These are phyloP conservation scores for Cabera pusaria DNA, from an alignment of 2,888 invertebrate species.

Conservation along the genomic window DNA sequence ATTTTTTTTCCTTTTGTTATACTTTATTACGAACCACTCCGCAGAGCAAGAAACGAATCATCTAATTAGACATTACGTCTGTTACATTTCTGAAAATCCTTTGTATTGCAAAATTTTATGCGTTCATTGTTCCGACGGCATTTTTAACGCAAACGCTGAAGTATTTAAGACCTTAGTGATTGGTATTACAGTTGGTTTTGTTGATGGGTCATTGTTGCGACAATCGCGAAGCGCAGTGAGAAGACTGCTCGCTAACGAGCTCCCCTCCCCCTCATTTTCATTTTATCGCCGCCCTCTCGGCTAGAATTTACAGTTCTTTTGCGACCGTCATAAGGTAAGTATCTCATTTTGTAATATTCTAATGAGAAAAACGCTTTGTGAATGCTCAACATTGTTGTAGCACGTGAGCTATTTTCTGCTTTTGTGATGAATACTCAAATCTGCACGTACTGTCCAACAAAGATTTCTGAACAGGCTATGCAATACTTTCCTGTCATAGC, in stretches of 20 bases:
- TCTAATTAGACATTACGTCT: conserved; percentile 78
- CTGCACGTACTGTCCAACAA: no score
- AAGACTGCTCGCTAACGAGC: conserved; percentile 70
- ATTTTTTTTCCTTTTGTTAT: conserved; percentile 11
- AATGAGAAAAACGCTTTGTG: conserved; percentile 41
- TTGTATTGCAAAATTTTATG: conserved; percentile 76
- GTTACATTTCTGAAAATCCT: conserved; percentile 75
- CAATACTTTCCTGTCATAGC: no score
- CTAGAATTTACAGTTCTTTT: conserved; percentile 63
- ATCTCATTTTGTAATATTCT: conserved; percentile 55
- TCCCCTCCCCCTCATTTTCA: conserved; percentile 67
- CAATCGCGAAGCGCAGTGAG: conserved; percentile 66
- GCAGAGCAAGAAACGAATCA: conserved; percentile 58
- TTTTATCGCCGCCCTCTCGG: conserved; percentile 62
- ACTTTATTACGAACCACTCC: conserved; percentile 31
- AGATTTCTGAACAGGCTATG: no score
- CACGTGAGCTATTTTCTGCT: conserved; percentile 4
- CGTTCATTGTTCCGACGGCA: conserved; percentile 68
- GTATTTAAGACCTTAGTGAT: conserved; percentile 42
- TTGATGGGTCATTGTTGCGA: conserved; percentile 47
- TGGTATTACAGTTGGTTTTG: conserved; percentile 44
- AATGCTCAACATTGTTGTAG: conserved; percentile 4
- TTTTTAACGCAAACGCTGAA: conserved; percentile 43
- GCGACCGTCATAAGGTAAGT: conserved; percentile 49
- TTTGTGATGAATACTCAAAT: conserved; percentile 2